phyloP scores from a whole-genome alignment of 2,888 invertebrate species.

The Parnassius orleans region DNA sequence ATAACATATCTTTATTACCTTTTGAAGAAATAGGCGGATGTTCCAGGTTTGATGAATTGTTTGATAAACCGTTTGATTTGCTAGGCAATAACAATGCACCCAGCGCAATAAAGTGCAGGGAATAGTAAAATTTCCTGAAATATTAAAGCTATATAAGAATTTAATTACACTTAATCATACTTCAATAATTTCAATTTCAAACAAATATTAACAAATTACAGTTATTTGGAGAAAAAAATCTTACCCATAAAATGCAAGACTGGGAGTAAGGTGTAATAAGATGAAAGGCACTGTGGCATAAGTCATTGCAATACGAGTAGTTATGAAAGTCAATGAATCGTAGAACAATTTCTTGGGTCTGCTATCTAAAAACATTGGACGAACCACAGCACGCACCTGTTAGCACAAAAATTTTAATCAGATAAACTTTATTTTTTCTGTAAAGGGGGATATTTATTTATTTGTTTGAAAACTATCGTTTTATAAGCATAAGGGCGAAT shows the following conservation, averaged over 20 bases:
- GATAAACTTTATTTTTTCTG: no score
- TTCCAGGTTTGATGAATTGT: slow-evolving; percentile 36
- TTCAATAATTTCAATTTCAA: no score
- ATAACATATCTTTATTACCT: slow-evolving; percentile 33
- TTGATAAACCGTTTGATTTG: slow-evolving; percentile 35
- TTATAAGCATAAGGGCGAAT: no score
- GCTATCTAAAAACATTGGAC: slow-evolving; percentile 88
- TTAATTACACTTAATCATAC: no score
- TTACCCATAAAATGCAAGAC: slow-evolving; percentile 89
- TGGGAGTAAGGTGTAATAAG: slow-evolving; percentile 90
- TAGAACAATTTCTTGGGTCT: slow-evolving; percentile 86
- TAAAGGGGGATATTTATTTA: no score
- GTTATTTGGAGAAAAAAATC: slow-evolving; percentile 41
- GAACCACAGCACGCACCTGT: slow-evolving; percentile 88
- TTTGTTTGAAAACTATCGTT: no score
- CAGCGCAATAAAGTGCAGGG: slow-evolving; percentile 71
- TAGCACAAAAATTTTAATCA: not conserved
- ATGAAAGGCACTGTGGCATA: slow-evolving; percentile 96
- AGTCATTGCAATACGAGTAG: slow-evolving; percentile 91
- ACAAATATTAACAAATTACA: no score
- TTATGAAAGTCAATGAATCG: slow-evolving; percentile 89
- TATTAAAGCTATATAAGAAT: slow-evolving; percentile 7
- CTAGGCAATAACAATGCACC: slow-evolving; percentile 68
- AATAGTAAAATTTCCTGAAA: slow-evolving; percentile 81
- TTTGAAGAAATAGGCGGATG: slow-evolving; percentile 43